phyloP scores from a whole-genome alignment of 2,113 vertebrate genomes.

The Myotis lucifugus region DNA sequence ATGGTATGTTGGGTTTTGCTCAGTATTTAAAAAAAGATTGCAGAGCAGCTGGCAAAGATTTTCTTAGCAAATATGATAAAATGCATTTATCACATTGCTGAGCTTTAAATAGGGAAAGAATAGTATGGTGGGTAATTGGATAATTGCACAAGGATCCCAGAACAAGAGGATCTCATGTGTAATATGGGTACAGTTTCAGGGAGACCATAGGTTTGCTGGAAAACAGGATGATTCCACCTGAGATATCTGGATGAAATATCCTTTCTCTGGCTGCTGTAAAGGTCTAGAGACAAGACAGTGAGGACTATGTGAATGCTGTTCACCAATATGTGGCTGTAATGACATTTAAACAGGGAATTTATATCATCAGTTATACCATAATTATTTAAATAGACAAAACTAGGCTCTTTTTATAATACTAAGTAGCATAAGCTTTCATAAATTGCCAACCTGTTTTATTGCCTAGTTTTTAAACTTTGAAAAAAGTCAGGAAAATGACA shows the following conservation, averaged over 20 bases:
- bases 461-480: not conserved
- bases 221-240: not conserved
- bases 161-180: not conserved
- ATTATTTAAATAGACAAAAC: not conserved
- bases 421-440: not conserved
- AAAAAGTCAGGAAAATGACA: not conserved
- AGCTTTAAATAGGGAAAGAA: not conserved
- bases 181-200: not conserved
- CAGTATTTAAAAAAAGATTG: not conserved
- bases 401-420: not conserved
- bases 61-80: constrained; percentile 2
- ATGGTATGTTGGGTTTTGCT: not conserved
- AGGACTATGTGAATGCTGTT: not conserved
- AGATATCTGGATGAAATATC: not conserved
- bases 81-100: not conserved
- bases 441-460: not conserved
- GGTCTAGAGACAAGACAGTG: too few relatives aligned
- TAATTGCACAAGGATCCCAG: not conserved
- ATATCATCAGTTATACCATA: not conserved
- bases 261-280: not conserved
- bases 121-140: not conserved
- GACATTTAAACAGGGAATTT: not conserved
- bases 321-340: not conserved
- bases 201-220: not conserved
- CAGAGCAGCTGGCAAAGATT: not conserved